Evolutionary conservation across 2,888 invertebrate species (phyloP), one percentile per base, ranked within the genome.

Genomic region (Elmis aenea): DNA sequence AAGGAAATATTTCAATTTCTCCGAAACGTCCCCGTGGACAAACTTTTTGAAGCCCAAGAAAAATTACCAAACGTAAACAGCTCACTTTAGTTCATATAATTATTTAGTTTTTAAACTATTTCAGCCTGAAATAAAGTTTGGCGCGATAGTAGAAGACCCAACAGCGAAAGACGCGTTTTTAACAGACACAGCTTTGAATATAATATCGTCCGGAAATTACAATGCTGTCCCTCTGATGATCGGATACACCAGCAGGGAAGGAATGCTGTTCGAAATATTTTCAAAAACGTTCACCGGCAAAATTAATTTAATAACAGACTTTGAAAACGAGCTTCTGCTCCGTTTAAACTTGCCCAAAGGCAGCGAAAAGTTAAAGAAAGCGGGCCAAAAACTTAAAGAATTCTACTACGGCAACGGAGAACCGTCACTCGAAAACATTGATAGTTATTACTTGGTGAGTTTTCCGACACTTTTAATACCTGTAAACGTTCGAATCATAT

Each of bases 1-100:
- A 51, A 55, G 3, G 53, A 58, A 3, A 54, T 70, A 1, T 52
- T 69, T 10, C 52, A 61, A n/a, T 59, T 66, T 50, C 48, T 73
- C 10, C 59, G 56, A 11, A 14, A 32, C 6, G 27, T 39, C 10
- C 23, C 45, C 5, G 13, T 11, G 4, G 28, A 27, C 4, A 24
- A 39, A 34, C 14, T 45, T 5, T 18, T 42, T 2, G 23, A 36
- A 21, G 26, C 34, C 5, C 48, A 48, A 28, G 32, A 38, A 8
- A 39, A 42, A 37, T 34, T 48, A 16, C 33, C 41, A 28, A 32
- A 36, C 33, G 48, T 48, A 33, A 22, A 12, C n/a, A 4, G 11
- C 6, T 5, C 5, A 13, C 22, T 36, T 22, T 6, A 12, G 20
- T 18, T 18, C 8, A 18, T 6, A 18, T 18, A 6, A 6, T 18